These are phyloP conservation scores for Leptinotarsa texana DNA, from an alignment of 1,140 invertebrate species.

Conservation along the genomic window DNA sequence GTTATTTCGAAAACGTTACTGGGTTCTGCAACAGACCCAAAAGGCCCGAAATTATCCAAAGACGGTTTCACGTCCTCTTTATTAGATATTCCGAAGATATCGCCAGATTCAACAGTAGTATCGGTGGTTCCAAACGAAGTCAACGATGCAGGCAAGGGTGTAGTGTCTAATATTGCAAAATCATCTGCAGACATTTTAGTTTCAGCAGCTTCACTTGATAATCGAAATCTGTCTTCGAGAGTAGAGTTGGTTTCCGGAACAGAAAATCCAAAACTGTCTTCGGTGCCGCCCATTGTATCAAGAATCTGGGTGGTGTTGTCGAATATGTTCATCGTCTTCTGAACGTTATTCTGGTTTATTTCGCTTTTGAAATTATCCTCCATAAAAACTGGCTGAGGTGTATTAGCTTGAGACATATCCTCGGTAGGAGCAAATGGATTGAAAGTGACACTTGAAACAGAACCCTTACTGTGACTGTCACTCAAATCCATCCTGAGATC, in stretches of 20 bases:
- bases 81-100: neutral
- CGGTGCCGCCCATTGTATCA: neutral
- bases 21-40: too few relatives aligned
- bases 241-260: too few relatives aligned
- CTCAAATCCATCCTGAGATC: constrained; percentile 54
- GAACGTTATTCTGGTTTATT: constrained; percentile 7
- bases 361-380: neutral
- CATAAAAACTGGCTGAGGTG: neutral
- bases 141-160: too few relatives aligned
- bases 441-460: constrained; percentile 53
- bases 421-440: constrained; percentile 60
- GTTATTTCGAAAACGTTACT: too few relatives aligned
- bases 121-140: too few relatives aligned
- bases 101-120: neutral
- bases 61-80: neutral
- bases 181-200: too few relatives aligned
- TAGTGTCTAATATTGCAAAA: too few relatives aligned
- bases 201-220: too few relatives aligned
- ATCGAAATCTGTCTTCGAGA: too few relatives aligned
- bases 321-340: constrained; percentile 34
- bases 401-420: constrained; percentile 38
- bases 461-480: constrained; percentile 54
- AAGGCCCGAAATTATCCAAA: too few relatives aligned
- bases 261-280: too few relatives aligned
- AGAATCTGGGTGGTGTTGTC: constrained; percentile 19